Base-by-base conservation (phyloP, 2,888 invertebrate genomes). In the Lasius fuliginosus region DNA sequence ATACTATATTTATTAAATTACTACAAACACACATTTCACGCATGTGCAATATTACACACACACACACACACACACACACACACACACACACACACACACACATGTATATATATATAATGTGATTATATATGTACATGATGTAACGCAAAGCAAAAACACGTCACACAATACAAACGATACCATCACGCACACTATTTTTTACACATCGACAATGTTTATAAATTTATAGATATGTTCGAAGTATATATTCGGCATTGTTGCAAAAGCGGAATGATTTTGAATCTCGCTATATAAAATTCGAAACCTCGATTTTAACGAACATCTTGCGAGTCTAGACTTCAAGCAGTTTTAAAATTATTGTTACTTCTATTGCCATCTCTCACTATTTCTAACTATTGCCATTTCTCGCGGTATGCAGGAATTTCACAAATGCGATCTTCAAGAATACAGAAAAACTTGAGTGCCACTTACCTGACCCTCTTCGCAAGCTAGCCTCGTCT, bases 401-500 rank as follows among this genome's bases (percentile, higher is more conserved):
- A 9, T 33, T 56, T 58, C 11, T 46, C 30, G 6, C 1, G 6
- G 23, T 23, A 6, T 36, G n/a, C n/a, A n/a, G 53, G 12, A 8
- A 53, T 69, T 15, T 69, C 5, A 56, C 15, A 30, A 56, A 18
- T 11, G n/a, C 1, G 12, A 30, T 42, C 46, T 49, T 67, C n/a
- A 12, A 77, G 12, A 18, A 73, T 4, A 8, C 6, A 65, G 5
- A 53, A 64, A 67, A 58, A 27, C n/a, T 27, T 75, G 2, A 36
- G 83, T 85, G 67, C 86, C 23, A 93, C 95, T 95, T 96, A 97
- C 97, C 97, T 97, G 97, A 97, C 93, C 97, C 97, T 95, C 97
- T 96, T 93, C 97, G 96, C 91, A 97, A 96, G 94, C 97, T 97
- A 92, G 97, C 97, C 95, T 97, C 97, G 95, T 97, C 97, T 94